Evolutionary conservation across 2,113 vertebrate genomes (phyloP).

Genomic region (Danionella cerebrum): DNA sequence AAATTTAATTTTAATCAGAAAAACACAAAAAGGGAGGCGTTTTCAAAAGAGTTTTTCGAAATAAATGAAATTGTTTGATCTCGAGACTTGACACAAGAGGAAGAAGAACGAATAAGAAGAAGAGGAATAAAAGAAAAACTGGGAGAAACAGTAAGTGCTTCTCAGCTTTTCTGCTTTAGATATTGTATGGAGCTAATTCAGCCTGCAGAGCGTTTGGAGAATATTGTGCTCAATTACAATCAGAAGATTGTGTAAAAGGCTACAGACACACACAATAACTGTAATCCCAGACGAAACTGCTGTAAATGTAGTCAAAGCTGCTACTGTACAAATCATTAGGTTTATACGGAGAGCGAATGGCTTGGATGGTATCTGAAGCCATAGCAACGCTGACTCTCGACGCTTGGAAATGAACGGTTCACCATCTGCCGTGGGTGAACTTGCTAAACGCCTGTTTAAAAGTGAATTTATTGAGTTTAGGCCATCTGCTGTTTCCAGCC

Average conservation of each 20-base stretch:
- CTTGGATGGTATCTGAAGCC: too few species aligned
- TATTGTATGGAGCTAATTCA: background rate
- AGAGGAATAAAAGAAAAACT: too few species aligned
- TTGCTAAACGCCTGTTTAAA: constrained; percentile 66
- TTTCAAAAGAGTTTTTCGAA: too few species aligned
- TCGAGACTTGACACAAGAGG: too few species aligned
- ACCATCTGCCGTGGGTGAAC: constrained; percentile 67
- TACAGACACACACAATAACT: background rate
- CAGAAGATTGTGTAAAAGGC: background rate
- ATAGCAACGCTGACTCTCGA: constrained; percentile 6
- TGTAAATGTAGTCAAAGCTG: background rate
- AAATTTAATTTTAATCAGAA: too few species aligned
- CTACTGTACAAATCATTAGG: background rate
- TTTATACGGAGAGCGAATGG: background rate
- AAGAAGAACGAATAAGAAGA: too few species aligned
- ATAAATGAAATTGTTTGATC: too few species aligned
- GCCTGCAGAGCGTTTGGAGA: background rate
- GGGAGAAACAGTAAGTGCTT: too few species aligned
- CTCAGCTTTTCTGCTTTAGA: too few species aligned
- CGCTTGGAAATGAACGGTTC: constrained; percentile 64
- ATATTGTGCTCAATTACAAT: background rate
- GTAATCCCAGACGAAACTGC: background rate
- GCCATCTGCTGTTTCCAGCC: constrained; percentile 60
- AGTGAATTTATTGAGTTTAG: constrained; percentile 68
- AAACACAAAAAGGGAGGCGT: too few species aligned